A percentile compares a stretch with the other conserved stretches of the same genome.
These are phyloP conservation scores for Psittacula cyanocephala DNA, from an alignment of 2,113 vertebrate genomes.

Conservation along the genomic window DNA sequence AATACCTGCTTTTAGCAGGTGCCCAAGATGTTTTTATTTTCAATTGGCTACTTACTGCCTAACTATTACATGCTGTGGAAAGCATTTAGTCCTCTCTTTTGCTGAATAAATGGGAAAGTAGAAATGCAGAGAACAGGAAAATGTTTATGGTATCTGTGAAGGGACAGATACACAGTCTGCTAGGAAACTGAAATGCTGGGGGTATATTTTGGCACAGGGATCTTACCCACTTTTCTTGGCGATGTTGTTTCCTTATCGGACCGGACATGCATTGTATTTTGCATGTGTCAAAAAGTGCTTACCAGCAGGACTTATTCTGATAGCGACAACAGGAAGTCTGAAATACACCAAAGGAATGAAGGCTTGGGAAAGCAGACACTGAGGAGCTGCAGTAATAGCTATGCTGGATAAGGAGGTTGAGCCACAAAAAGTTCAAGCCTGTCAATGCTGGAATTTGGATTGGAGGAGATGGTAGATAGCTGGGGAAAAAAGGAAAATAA, in stretches of 20 bases:
- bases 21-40: slow-evolving; percentile 60
- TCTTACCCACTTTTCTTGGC: slow-evolving; percentile 20
- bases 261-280: slow-evolving; percentile 4
- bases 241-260: neutral
- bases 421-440: neutral
- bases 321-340: slow-evolving; percentile 43
- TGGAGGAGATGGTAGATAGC: neutral
- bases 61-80: neutral
- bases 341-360: slow-evolving; percentile 17
- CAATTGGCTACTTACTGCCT: slow-evolving; percentile 15
- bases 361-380: neutral
- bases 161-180: neutral
- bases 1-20: slow-evolving; percentile 43
- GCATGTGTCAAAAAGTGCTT: slow-evolving; percentile 23
- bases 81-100: slow-evolving; percentile 46
- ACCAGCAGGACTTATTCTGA: neutral
- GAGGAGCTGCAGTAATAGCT: neutral
- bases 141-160: slow-evolving; percentile 11
- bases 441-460: neutral
- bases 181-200: slow-evolving; percentile 17
- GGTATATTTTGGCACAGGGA: slow-evolving; percentile 40
- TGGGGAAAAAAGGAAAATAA: neutral
- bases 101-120: slow-evolving; percentile 50
- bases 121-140: slow-evolving; percentile 51
- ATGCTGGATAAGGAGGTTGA: neutral